Evolutionary conservation across 2,113 vertebrate genomes (phyloP).

Genomic region (mouse (Mus musculus)): GRCm39 chr9:112421001-112421500

Average conservation of each 20-base stretch:
- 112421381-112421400: neutral
- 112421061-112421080: neutral
- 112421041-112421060: neutral
- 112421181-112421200: neutral
- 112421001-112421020: neutral
- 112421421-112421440: neutral
- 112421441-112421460: neutral
- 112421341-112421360: neutral
- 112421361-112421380: neutral
- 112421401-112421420: neutral
- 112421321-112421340: neutral
- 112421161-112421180: slow-evolving; percentile 30
- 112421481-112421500: neutral
- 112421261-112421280: neutral
- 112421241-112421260: neutral
- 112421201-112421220: neutral
- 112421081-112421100: neutral
- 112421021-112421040: neutral
- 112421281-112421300: neutral
- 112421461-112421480: neutral
- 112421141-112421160: neutral
- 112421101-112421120: neutral
- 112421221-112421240: neutral
- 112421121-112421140: neutral
- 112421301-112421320: neutral